Evolutionary conservation across 2,888 invertebrate genomes (phyloP), one percentile per base, ranked within the genome.

Genomic region (Caenorhabditis macrosperma): DNA sequence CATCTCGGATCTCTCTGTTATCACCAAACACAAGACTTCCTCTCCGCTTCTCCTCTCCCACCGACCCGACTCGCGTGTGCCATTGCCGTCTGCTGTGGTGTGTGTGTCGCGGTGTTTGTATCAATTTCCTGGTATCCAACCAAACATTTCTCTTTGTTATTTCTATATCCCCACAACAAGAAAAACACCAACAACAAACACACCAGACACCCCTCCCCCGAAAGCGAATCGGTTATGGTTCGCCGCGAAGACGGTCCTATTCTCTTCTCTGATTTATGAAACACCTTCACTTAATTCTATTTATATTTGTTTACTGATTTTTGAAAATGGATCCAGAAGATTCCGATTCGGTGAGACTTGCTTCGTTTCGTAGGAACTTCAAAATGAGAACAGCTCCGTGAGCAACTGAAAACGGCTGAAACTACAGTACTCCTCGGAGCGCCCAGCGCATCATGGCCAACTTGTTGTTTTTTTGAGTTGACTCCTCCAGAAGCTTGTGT

Each of bases 41-140:
- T 59, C 38, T 57, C 41, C 41, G 50, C 55, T 46, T 52, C 67
- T 64, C 63, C 55, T 61, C 76, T 60, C 44, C 44, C 50, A 35
- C 54, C 67, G 30, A 57, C 67, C 75, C 68, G 60, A 67, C 67
- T 67, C 66, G 66, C 66, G 67, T 46, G 35, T 20, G 48, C 55
- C 75, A 55, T 60, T 22, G 46, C 50, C 55, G 52, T 67, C 57
- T 57, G 61, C 67, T 59, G 52, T 59, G 52, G 52, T 71, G 54
- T 76, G 60, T 60, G 60, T 60, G 59, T 72, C 48, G 30, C n/a
- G 38, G 72, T 60, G 68, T 68, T 67, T 76, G 67, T 67, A 61
- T 76, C 67, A 61, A 68, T 76, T 76, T 68, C 67, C 75, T 68
- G 68, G 61, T 76, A 76, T 61, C 48, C 46, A 71, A 60, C 20